phyloP scores from a whole-genome alignment of 2,797 vertebrate genomes.

The Hippoglossus hippoglossus region DNA sequence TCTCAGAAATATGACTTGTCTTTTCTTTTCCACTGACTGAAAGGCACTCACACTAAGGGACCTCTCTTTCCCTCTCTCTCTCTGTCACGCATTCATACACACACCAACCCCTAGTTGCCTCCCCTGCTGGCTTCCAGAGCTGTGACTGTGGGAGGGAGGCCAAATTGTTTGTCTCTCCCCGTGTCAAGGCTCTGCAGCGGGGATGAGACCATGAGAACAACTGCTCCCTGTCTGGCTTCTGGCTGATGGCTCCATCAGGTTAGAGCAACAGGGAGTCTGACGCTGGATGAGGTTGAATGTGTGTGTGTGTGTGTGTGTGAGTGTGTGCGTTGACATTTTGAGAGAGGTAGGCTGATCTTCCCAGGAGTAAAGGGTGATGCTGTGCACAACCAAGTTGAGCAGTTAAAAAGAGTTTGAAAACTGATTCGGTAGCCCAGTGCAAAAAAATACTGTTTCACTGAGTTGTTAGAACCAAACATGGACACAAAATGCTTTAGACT shows the following conservation, averaged over 20 bases:
- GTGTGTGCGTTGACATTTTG: constrained; percentile 28
- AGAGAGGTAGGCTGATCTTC: constrained; percentile 36
- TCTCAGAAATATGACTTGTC: constrained; percentile 38
- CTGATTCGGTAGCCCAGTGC: constrained; percentile 4
- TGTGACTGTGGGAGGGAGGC: constrained; percentile 80
- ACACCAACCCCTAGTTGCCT: constrained; percentile 37
- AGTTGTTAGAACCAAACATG: not conserved
- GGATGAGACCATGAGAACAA: constrained; percentile 73
- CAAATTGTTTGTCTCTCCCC: constrained; percentile 81
- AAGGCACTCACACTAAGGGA: constrained; percentile 31
- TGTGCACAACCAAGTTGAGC: constrained; percentile 13
- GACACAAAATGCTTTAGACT: not conserved
- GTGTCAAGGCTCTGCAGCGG: constrained; percentile 66
- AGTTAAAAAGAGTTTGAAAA: constrained; percentile 6
- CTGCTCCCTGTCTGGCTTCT: constrained; percentile 66
- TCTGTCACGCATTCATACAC: constrained; percentile 27
- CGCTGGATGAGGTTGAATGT: constrained; percentile 26
- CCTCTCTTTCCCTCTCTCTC: constrained; percentile 9
- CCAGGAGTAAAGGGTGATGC: constrained; percentile 25
- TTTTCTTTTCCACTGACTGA: constrained; percentile 52
- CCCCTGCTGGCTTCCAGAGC: constrained; percentile 77
- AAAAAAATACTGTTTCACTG: not conserved
- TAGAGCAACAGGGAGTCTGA: constrained; percentile 68
- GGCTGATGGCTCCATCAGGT: constrained; percentile 77
- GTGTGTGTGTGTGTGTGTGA: constrained; percentile 6